Percentiles rank a stretch among this genome's conserved stretches.
These are phyloP conservation scores for Formica selysi DNA, from an alignment of 1,140 invertebrate genomes.

Conservation along the genomic window DNA sequence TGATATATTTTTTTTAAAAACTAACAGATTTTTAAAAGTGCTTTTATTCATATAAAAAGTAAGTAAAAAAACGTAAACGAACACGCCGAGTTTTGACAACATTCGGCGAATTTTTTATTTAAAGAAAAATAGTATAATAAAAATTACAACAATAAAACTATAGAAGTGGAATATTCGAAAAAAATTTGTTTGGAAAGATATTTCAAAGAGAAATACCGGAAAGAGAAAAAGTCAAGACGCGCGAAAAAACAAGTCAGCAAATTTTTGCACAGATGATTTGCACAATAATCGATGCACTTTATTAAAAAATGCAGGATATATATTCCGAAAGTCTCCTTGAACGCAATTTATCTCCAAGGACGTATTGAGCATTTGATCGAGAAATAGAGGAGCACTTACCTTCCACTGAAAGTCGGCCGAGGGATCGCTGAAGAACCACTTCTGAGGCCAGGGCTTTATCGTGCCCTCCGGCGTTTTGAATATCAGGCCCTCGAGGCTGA, in stretches of 20 bases:
- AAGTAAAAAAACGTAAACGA: too few species aligned
- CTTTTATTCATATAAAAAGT: background rate
- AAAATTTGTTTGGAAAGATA: background rate
- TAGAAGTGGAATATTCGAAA: background rate
- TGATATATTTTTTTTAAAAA: background rate
- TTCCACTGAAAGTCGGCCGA: conserved; percentile 89
- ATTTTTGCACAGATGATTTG: conserved; percentile 27
- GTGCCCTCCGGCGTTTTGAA: conserved; percentile 84
- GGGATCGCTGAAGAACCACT: conserved; percentile 89
- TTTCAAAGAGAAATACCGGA: background rate
- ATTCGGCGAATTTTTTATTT: background rate
- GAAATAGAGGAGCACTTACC: conserved; percentile 83
- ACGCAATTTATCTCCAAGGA: conserved; percentile 6
- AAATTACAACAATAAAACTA: background rate
- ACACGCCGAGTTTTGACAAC: background rate
- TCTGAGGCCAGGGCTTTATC: conserved; percentile 80
- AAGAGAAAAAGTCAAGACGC: background rate
- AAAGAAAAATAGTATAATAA: background rate
- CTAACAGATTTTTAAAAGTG: background rate
- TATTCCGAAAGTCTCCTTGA: background rate
- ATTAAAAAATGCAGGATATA: conserved; percentile 32
- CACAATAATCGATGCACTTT: conserved; percentile 23
- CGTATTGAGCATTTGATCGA: conserved; percentile 28
- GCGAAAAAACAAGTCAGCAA: background rate
- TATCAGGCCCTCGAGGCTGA: conserved; percentile 81